These are phyloP conservation scores for Glareola pratincola DNA, from an alignment of 2,113 vertebrate species.

Conservation along the genomic window DNA sequence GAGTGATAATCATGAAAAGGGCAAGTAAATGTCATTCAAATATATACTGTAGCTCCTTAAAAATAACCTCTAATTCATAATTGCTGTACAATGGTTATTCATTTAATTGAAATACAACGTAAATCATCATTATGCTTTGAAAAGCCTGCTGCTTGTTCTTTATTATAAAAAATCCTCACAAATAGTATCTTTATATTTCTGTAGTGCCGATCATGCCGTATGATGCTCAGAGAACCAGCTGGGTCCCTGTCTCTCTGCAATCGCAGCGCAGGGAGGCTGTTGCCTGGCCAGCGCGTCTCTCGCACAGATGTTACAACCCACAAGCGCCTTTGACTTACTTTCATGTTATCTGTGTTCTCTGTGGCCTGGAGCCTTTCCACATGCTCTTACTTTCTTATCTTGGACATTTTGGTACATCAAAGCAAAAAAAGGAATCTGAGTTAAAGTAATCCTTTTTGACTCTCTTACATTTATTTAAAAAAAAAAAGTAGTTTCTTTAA, in stretches of 20 bases:
- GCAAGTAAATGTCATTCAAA: background rate
- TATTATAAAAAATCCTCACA: background rate
- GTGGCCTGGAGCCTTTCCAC: background rate
- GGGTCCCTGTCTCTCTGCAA: background rate
- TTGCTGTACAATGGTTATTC: background rate
- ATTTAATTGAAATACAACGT: background rate
- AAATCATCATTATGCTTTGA: background rate
- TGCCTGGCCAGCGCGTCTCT: rapidly evolving
- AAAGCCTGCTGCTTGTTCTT: background rate
- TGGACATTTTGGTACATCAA: background rate
- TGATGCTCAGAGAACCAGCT: rapidly evolving
- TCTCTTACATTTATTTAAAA: background rate
- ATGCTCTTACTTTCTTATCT: slow-evolving; percentile 12
- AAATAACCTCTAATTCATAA: background rate
- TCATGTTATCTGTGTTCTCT: slow-evolving; percentile 26
- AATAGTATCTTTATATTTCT: background rate
- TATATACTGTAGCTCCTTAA: background rate
- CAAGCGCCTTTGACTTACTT: background rate
- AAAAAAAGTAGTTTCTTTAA: background rate
- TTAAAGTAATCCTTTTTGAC: background rate
- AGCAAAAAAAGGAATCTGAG: background rate
- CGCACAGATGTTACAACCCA: background rate
- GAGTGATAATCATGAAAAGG: background rate
- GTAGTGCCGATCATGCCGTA: background rate
- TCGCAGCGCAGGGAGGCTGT: background rate